These are phyloP conservation scores for Camptogramma bilineatum DNA, from an alignment of 2,888 invertebrate species.

Conservation along the genomic window DNA sequence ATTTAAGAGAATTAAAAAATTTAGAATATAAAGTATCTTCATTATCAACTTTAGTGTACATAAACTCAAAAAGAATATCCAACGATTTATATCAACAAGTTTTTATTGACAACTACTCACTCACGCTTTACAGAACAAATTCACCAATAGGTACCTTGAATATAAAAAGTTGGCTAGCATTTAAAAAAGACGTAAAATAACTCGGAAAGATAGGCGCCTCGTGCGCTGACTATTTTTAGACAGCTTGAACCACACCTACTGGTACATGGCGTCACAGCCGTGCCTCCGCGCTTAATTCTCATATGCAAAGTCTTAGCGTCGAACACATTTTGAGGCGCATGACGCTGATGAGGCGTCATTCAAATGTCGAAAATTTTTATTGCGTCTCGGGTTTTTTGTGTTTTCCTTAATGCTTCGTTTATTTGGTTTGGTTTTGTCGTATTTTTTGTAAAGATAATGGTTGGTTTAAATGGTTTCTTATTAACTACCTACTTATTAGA, in stretches of 20 bases:
- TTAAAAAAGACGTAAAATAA: slow-evolving; percentile 27
- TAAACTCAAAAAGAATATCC: too few species aligned
- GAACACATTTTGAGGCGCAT: slow-evolving; percentile 4
- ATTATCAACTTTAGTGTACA: too few species aligned
- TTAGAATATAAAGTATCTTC: too few species aligned
- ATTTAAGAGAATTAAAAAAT: too few species aligned
- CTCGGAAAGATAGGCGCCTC: slow-evolving; percentile 33
- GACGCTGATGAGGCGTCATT: slow-evolving; percentile 14
- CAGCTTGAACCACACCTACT: slow-evolving; percentile 61
- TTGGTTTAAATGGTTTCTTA: not conserved
- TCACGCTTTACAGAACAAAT: too few species aligned
- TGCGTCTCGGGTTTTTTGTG: slow-evolving; percentile 17
- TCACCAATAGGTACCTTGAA: slow-evolving; percentile 1
- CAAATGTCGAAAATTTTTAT: slow-evolving; percentile 12
- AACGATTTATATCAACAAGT: too few species aligned
- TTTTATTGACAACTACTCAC: too few species aligned
- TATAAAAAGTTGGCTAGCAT: slow-evolving; percentile 19
- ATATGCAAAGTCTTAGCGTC: slow-evolving; percentile 5
- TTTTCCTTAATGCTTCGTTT: not conserved
- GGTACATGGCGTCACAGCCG: slow-evolving; percentile 62
- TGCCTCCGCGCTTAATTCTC: slow-evolving; percentile 58
- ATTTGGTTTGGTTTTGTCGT: not conserved
- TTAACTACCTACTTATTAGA: too few species aligned
- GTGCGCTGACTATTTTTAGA: slow-evolving; percentile 57
- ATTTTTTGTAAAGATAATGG: not conserved